Evolutionary conservation across 2,797 vertebrate genomes (phyloP), one percentile per base, ranked within the genome.

Genomic region (Helostoma temminkii): DNA sequence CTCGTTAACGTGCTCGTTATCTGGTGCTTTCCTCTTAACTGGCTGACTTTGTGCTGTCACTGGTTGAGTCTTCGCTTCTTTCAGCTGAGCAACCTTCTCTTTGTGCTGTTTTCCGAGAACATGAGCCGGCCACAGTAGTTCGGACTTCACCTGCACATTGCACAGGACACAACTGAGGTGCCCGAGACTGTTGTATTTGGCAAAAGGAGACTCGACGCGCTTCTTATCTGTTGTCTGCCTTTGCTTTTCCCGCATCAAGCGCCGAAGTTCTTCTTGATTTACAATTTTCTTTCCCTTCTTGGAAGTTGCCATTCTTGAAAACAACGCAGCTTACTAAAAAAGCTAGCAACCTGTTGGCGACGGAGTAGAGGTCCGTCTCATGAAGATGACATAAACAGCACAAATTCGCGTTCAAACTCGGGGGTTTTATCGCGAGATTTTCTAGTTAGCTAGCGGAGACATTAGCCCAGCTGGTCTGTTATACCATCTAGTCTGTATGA

Each of bases 61-160:
- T 2, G 85, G 58, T 11, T 89, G 84, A 49, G 1, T 60, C 47
- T 93, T 94, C 21, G 21, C 78, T 32, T 19, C 91, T 78, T 96
- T 97, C n/a, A 96, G 76, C 63, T 95, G 93, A 6, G 78, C 81
- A 42, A 95, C 87, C 59, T 91, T 96, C 76, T 98, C 96, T 10
- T 96, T 96, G 82, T 99, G 98, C 61, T 93, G 95, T 82, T 96
- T 98, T 8, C 98, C 96, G 58, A 98, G 95, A 50, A 94, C 88
- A 47, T 99, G 98, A 0, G 97, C 94, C 62, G 96, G 94, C 98
- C 98, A 99, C 78, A 99, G 88, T 10, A 97, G 90, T 37, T 98
- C 96, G 6, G 91, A 93, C 93, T 97, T 98, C 1, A 99, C 94
- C 19, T 94, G 92, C 22, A 90, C 87, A 66, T 93, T 94, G 84